A percentile compares a stretch with the other conserved stretches of the same genome.
These are phyloP conservation scores for Noctua comes DNA, from an alignment of 2,888 invertebrate species.

Conservation along the genomic window DNA sequence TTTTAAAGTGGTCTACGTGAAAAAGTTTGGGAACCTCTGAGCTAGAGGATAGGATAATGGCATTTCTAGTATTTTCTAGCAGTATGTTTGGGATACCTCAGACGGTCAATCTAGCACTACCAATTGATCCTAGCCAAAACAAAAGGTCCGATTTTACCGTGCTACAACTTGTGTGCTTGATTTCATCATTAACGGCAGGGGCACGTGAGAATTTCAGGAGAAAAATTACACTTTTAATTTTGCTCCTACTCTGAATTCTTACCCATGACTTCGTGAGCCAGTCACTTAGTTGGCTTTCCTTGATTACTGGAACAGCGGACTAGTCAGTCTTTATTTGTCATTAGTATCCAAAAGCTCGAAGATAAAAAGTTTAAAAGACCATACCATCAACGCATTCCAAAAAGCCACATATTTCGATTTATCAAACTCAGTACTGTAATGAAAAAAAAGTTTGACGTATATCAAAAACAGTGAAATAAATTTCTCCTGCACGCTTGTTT, in stretches of 20 bases:
- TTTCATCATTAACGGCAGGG: not conserved
- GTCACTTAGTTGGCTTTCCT: too few relatives aligned
- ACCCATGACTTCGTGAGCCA: not conserved
- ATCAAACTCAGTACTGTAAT: conserved; percentile 19
- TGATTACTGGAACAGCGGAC: not conserved
- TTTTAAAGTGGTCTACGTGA: too few relatives aligned
- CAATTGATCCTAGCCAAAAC: not conserved
- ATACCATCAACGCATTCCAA: not conserved
- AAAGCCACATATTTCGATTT: conserved; percentile 42
- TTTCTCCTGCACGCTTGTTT: conserved; percentile 75
- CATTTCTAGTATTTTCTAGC: not conserved
- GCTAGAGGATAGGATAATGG: too few relatives aligned
- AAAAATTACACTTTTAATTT: not conserved
- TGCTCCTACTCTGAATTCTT: not conserved
- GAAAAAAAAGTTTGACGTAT: conserved; percentile 70
- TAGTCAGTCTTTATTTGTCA: too few relatives aligned
- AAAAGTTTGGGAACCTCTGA: too few relatives aligned
- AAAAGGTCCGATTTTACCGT: not conserved
- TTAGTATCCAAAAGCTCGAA: not conserved
- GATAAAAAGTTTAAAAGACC: not conserved
- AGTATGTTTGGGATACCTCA: not conserved
- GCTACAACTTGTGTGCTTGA: not conserved
- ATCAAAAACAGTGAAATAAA: conserved; percentile 74
- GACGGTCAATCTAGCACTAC: not conserved
- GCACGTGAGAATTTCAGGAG: not conserved